A percentile compares a stretch with the other conserved stretches of the same genome.
Conservation (phyloP, 2,888 invertebrate species). For the Cylindroiulus punctatus region DNA sequence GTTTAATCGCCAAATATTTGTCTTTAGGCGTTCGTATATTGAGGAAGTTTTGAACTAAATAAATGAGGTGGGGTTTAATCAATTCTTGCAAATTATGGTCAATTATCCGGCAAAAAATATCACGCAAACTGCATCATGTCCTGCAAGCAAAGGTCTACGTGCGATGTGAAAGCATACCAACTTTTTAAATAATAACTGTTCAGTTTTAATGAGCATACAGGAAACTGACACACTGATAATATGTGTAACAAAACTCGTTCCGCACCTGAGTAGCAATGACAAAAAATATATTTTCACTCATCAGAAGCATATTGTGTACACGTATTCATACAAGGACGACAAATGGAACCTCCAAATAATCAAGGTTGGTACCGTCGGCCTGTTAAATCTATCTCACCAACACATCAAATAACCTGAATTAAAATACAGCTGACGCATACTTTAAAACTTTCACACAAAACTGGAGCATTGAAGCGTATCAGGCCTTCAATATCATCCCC, state of each 20-base stretch:
- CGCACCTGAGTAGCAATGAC: background rate
- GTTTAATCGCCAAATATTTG: conserved; percentile 8
- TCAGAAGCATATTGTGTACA: background rate
- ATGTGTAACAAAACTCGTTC: background rate
- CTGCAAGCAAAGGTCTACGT: background rate
- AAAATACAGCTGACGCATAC: background rate
- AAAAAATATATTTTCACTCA: background rate
- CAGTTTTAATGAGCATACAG: background rate
- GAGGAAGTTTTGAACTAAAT: conserved; percentile 34
- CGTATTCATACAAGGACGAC: background rate
- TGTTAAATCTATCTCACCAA: background rate
- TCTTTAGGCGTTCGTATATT: background rate
- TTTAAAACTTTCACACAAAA: background rate
- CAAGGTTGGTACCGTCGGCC: background rate
- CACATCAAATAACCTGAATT: conserved; percentile 2
- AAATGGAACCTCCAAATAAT: background rate
- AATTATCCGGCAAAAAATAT: background rate
- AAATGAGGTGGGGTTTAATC: conserved; percentile 39
- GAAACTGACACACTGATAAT: background rate
- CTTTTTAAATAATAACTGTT: background rate
- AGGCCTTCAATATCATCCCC: no score
- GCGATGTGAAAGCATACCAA: background rate
- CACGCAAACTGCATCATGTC: conserved; percentile 9
- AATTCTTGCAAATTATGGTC: conserved; percentile 14
- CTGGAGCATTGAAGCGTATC: background rate